A percentile compares a stretch with the other conserved stretches of the same genome.
phyloP scores from a whole-genome alignment of 2,888 invertebrate species.

The Tenthredo notha region DNA sequence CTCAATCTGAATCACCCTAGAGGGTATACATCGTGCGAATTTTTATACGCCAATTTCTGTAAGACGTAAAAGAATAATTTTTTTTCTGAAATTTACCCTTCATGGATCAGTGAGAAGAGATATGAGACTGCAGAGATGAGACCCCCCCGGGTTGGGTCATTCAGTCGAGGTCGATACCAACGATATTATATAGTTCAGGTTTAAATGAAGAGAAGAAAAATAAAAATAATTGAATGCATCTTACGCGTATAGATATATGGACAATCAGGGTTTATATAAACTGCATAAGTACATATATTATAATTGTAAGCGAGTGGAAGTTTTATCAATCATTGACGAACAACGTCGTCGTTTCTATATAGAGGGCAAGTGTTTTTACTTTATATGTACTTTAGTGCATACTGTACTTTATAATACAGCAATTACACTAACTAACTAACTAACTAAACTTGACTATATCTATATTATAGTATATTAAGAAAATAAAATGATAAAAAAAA shows the following conservation, averaged over 20 bases:
- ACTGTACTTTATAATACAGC: neutral
- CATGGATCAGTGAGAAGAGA: neutral
- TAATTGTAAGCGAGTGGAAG: slow-evolving; percentile 17
- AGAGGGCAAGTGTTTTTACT: neutral
- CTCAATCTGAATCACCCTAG: too few species aligned
- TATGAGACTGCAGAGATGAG: neutral
- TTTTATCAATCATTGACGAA: slow-evolving; percentile 19
- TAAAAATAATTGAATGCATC: neutral
- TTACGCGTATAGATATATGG: neutral
- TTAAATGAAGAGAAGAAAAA: neutral
- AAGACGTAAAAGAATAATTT: too few species aligned
- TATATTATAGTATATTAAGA: neutral
- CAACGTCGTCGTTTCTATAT: neutral
- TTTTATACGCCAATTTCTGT: too few species aligned
- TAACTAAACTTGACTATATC: neutral
- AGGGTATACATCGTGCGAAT: too few species aligned
- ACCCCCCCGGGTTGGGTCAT: slow-evolving; percentile 22
- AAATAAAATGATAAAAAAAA: neutral
- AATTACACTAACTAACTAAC: neutral
- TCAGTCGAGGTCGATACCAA: neutral
- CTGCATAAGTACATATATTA: neutral
- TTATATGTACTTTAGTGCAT: neutral
- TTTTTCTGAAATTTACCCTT: neutral
- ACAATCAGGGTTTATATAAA: neutral
- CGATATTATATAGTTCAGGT: neutral